Evolutionary conservation across 2,113 vertebrate genomes (phyloP).

Genomic region (Phalacrocorax carbo): DNA sequence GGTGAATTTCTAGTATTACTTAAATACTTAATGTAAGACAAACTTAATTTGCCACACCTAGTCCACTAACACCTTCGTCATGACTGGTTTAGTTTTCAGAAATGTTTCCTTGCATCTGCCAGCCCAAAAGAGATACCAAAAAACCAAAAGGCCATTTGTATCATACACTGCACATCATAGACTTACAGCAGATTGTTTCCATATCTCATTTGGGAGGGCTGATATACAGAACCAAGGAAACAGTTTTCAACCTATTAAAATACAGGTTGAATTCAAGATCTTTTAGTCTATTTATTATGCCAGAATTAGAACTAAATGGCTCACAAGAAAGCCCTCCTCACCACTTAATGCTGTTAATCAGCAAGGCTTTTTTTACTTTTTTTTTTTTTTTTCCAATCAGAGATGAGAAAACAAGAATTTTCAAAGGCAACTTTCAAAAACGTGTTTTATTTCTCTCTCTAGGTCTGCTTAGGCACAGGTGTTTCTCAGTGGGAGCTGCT

Average conservation of each 20-base stretch:
- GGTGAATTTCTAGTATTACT: not conserved
- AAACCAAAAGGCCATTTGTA: not conserved
- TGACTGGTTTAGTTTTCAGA: not conserved
- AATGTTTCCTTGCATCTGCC: not conserved
- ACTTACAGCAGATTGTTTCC: not conserved
- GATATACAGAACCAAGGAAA: not conserved
- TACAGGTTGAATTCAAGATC: not conserved
- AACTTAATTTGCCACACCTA: not conserved
- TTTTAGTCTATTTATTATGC: not conserved
- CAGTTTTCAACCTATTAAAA: not conserved
- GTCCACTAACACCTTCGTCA: not conserved
- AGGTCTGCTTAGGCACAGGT: not conserved
- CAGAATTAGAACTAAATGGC: not conserved
- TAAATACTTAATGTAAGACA: not conserved
- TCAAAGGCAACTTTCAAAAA: not conserved
- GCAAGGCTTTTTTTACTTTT: not conserved
- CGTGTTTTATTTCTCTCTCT: not conserved
- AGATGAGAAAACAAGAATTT: not conserved
- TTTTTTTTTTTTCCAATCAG: not conserved
- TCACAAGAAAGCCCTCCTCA: not conserved
- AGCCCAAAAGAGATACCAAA: not conserved
- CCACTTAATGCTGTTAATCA: not conserved
- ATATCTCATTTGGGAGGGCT: not conserved
- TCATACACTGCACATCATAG: fast-evolving
- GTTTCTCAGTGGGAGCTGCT: not conserved